Conservation (phyloP, 2,113 vertebrate genomes). For the Malurus melanocephalus region DNA sequence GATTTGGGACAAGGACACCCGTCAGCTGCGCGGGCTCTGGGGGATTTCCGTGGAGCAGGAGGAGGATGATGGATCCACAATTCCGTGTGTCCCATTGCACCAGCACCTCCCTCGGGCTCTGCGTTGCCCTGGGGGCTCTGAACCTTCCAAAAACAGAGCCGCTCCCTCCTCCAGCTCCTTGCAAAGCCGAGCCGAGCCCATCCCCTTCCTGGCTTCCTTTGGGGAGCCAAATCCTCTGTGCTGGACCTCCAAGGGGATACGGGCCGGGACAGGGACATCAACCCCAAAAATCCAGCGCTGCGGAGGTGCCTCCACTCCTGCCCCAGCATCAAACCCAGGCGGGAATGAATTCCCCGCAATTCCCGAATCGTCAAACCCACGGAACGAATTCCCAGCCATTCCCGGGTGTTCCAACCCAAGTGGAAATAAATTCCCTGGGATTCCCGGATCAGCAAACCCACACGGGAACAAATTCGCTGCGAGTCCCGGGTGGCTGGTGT, state of each 20-base stretch:
- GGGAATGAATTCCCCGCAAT: background rate
- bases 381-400: too few relatives aligned
- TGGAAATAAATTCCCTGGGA: too few relatives aligned
- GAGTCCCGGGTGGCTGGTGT: fast-evolving
- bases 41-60: background rate
- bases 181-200: fast-evolving
- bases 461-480: fast-evolving
- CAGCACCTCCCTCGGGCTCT: background rate
- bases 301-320: background rate
- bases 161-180: background rate
- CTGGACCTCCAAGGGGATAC: background rate
- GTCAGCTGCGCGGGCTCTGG: fast-evolving
- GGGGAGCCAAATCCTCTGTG: background rate
- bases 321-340: fast-evolving
- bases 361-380: too few relatives aligned
- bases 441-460: background rate
- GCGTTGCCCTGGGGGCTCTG: fast-evolving
- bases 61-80: background rate
- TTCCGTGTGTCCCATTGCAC: fast-evolving
- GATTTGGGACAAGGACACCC: background rate
- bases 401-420: too few relatives aligned
- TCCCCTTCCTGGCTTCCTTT: background rate
- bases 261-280: too few relatives aligned
- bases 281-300: background rate
- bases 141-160: fast-evolving